Percentiles rank a stretch among this genome's conserved stretches.
Evolutionary conservation across 2,113 vertebrate genomes (phyloP).

Genomic region (Alosa alosa): DNA sequence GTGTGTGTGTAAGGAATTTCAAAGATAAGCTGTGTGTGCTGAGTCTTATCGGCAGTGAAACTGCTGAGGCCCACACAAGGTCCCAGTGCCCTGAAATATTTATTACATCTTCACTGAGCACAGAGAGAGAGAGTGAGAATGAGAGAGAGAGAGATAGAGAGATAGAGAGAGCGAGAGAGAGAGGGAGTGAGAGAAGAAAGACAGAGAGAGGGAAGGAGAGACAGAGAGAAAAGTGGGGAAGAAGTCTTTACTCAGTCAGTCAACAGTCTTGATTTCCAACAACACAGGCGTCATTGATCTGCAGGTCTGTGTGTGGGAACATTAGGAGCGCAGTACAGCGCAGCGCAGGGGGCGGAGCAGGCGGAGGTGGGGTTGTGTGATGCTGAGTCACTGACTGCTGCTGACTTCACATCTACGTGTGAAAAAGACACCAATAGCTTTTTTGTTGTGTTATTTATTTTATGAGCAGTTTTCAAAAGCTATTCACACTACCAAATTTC

Average conservation of each 20-base stretch:
- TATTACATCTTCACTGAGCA: neutral
- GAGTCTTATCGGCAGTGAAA: neutral
- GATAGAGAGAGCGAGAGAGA: neutral
- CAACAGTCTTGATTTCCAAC: neutral
- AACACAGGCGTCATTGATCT: neutral
- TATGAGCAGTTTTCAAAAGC: neutral
- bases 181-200: neutral
- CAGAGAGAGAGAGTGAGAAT: neutral
- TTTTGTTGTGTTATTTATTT: neutral
- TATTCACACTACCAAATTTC: neutral
- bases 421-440: neutral
- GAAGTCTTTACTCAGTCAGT: neutral
- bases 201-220: neutral
- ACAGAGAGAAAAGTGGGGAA: neutral
- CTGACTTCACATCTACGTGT: too few species aligned
- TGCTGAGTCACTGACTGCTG: slow-evolving; percentile 2
- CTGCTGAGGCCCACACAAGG: neutral
- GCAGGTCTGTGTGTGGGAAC: neutral
- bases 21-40: neutral
- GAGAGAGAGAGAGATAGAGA: neutral
- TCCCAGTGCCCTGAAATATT: neutral
- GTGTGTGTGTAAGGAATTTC: neutral
- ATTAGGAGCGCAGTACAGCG: neutral
- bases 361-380: neutral
- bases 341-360: too few species aligned